Base-by-base conservation (phyloP, 2,797 vertebrate genomes). In the Acanthis flammea region DNA sequence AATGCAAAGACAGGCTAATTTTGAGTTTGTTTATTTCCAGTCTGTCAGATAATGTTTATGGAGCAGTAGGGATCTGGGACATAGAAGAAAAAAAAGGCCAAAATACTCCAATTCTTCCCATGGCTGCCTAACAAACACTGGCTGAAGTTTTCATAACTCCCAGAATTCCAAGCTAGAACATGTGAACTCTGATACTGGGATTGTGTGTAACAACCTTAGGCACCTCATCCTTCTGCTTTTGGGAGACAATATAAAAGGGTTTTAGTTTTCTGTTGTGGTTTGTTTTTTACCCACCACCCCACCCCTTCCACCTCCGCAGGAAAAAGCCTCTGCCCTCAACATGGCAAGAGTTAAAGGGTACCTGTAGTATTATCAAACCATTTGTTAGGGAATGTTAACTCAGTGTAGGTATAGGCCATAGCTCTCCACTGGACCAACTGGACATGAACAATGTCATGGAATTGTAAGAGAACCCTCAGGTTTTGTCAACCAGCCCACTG, bases 161-260 rank as follows among this genome's bases (percentile, higher is more conserved):
- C 45, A 65, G 45, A 33, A 78, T n/a, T 84, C 30, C 57, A 71
- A 67, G 54, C 10, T 12, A 48, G 10, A n/a, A 66, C n/a, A 66
- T 4, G 3, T 9, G 35, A 77, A 75, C n/a, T 81, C 33, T 42
- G 44, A 33, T 19, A 24, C 15, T 27, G 21, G 44, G 22, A 48
- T 12, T 57, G 33, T 2, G 1, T 9, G 10, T 25, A 60, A 74
- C 0, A 0, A 12, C 30, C 28, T 35, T 13, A 24, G 9, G 19
- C 10, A 47, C 0, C 3, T 63, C 9, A 4, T n/a, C 8, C 75
- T 53, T 41, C 50, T 75, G 58, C 44, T 82, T 62, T 51, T 39
- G 25, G 14, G 61, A 60, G 23, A 48, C 31, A 78, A 42, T 28
- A 78, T 25, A 60, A 90, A 84, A 9, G 7, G 3, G 1, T 28